Base-by-base conservation (phyloP, 2,797 vertebrate species). In the Pogonophryne albipinna region DNA sequence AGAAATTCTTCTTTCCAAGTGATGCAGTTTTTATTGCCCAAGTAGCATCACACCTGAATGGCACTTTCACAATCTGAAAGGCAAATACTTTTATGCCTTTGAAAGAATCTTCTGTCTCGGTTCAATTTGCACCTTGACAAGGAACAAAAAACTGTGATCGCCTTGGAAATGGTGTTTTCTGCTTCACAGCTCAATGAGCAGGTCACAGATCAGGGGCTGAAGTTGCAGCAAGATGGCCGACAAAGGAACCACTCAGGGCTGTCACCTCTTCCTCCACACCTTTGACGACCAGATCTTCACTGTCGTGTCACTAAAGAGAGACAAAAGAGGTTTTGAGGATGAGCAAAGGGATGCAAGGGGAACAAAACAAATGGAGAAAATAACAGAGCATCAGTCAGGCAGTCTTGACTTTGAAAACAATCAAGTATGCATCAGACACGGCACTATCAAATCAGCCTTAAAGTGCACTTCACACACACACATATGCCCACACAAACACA, bases 211-310 rank as follows among this genome's bases (percentile, higher is more conserved):
- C 71, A 65, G 72, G 49, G 46, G 84, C 58, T 76, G 76, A 58
- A 70, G 76, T 41, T 64, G 16, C 52, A 70, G 70, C 59, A 79
- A 74, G 75, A 82, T 76, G 84, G 74, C 76, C 52, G 49, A 62
- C 44, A 69, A 50, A 71, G 59, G 64, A 80, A 65, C 64, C 57
- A 9, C 31, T 77, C 66, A 49, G 8, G 15, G 46, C 52, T 52
- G 82, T 95, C 95, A 96, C 92, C 93, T 95, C 86, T 94, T 95
- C 90, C 91, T 95, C 83, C 91, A 93, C 82, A 92, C 89, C 91
- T 94, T 95, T 52, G 92, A 92, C 76, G 87, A 83, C 97, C 97
- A 99, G 91, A 99, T 95, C 95, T 98, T 99, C 94, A 98, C 97
- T 13, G 95, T 97, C 94, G 95, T 95, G 95, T 99, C 97, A 2